Evolutionary conservation across 2,797 vertebrate species (phyloP).

Genomic region (Iguana delicatissima): DNA sequence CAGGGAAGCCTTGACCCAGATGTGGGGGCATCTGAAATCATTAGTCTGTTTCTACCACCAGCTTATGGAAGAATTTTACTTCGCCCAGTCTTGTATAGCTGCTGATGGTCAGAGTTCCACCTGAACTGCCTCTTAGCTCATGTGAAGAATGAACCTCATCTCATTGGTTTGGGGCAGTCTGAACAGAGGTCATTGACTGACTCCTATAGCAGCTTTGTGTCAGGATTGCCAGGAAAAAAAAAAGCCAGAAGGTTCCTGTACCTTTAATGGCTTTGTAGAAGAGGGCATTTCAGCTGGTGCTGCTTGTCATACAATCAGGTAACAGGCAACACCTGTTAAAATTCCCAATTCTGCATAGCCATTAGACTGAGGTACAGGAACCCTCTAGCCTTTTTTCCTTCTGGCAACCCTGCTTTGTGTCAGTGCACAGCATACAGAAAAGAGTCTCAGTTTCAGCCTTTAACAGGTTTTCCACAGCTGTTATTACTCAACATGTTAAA

Average conservation of each 20-base stretch:
- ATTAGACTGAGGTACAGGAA: too few species aligned
- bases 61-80: constrained; percentile 74
- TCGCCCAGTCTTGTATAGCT: not conserved
- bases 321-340: too few species aligned
- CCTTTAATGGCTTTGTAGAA: too few species aligned
- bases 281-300: too few species aligned
- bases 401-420: too few species aligned
- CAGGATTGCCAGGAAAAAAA: too few species aligned
- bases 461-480: not conserved
- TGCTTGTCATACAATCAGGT: too few species aligned
- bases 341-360: too few species aligned
- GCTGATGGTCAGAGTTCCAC: constrained; percentile 70
- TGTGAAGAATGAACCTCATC: constrained; percentile 81
- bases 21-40: constrained; percentile 67
- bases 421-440: not conserved
- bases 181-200: constrained; percentile 63
- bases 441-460: not conserved
- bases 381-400: too few species aligned
- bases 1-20: constrained; percentile 64
- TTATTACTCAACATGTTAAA: constrained; percentile 7
- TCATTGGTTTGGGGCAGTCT: constrained; percentile 76
- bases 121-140: constrained; percentile 91
- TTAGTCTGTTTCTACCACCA: constrained; percentile 71
- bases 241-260: too few species aligned
- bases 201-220: not conserved